Conservation (phyloP, 2,113 vertebrate species). For the Oryzias melastigma region DNA sequence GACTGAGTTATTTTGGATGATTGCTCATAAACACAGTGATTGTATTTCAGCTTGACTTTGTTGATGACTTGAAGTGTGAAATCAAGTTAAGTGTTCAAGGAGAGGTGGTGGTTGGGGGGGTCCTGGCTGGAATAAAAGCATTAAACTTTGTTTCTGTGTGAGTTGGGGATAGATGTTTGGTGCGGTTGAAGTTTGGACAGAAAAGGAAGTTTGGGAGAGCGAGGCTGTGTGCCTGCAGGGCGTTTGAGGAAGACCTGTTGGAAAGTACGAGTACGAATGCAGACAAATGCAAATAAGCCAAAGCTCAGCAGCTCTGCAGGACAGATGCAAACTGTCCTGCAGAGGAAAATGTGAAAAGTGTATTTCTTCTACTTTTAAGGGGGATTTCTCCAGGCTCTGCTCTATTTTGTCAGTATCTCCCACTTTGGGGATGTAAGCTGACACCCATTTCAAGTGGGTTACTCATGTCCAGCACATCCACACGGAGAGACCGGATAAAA, state of each 20-base stretch:
- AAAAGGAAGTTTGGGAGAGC: constrained; percentile 32
- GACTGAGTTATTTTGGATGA: constrained; percentile 66
- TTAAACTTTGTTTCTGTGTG: constrained; percentile 32
- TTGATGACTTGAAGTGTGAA: constrained; percentile 77
- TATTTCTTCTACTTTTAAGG: constrained; percentile 44
- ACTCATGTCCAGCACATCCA: constrained; percentile 99
- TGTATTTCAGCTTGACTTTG: constrained; percentile 73
- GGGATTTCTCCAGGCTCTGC: constrained; percentile 57
- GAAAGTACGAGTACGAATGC: constrained; percentile 28
- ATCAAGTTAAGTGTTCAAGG: constrained; percentile 76
- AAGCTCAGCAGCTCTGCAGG: constrained; percentile 73
- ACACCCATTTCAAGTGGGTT: constrained; percentile 91
- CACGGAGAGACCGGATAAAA: constrained; percentile 99
- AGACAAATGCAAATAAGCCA: constrained; percentile 61
- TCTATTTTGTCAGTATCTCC: constrained; percentile 76
- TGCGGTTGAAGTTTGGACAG: constrained; percentile 30
- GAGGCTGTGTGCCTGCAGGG: constrained; percentile 11
- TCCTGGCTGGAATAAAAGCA: constrained; percentile 63
- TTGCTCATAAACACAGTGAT: constrained; percentile 75
- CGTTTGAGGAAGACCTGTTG: constrained; percentile 4
- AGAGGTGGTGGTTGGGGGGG: constrained; percentile 38
- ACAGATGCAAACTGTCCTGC: constrained; percentile 67
- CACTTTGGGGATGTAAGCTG: constrained; percentile 93
- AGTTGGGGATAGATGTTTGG: constrained; percentile 54
- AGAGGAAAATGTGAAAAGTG: constrained; percentile 23